Conservation (phyloP, 1,140 invertebrate species). For the Ridgeia piscesae region DNA sequence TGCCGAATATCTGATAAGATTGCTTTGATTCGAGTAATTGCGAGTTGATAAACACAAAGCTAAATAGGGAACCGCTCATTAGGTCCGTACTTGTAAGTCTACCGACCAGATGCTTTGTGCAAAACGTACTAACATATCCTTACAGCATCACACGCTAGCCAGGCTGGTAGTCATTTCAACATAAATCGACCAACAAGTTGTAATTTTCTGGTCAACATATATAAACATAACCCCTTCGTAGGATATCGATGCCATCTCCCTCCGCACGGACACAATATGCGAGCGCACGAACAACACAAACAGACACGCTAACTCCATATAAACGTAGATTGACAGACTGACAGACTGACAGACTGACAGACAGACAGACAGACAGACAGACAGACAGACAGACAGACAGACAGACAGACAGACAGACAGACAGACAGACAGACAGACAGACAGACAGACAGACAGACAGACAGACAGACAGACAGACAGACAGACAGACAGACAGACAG, state of each 20-base stretch:
- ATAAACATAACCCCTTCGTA: too few relatives aligned
- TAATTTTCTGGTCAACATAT: neutral
- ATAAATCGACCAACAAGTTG: neutral
- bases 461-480: slow-evolving; percentile 8
- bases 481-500: slow-evolving; percentile 8
- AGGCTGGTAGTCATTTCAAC: neutral
- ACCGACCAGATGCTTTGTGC: neutral
- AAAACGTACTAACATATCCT: neutral
- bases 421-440: slow-evolving; percentile 22
- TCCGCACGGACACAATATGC: neutral
- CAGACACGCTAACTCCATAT: too few relatives aligned
- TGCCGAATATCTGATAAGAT: neutral
- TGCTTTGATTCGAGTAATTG: neutral
- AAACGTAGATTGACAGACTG: too few relatives aligned
- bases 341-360: neutral
- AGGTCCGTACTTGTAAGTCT: neutral
- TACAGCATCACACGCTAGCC: neutral
- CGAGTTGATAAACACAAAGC: neutral
- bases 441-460: slow-evolving; percentile 14
- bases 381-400: slow-evolving; percentile 24
- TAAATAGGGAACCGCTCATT: neutral
- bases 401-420: slow-evolving; percentile 24
- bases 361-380: slow-evolving; percentile 21
- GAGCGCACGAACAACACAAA: neutral
- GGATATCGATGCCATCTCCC: too few relatives aligned